phyloP scores from a whole-genome alignment of 2,113 vertebrate species.

The Lanius ludovicianus region DNA sequence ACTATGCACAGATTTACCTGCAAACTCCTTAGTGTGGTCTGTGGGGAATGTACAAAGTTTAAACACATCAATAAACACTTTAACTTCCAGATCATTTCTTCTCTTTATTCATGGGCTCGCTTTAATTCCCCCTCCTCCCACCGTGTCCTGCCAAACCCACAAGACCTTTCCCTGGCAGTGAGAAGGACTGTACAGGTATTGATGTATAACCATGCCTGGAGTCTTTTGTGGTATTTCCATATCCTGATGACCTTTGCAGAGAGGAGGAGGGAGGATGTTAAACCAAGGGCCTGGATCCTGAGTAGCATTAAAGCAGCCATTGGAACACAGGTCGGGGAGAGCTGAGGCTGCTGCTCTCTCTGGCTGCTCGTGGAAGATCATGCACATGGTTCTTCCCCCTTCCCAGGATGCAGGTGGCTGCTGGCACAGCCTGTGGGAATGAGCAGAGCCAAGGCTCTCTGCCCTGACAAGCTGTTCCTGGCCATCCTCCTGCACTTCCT shows the following conservation, averaged over 20 bases:
- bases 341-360: neutral
- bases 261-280: neutral
- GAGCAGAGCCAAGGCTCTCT: neutral
- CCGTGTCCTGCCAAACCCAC: rapidly evolving
- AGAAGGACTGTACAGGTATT: neutral
- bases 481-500: neutral
- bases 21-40: constrained; percentile 91
- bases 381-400: neutral
- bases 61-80: constrained; percentile 97
- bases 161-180: rapidly evolving
- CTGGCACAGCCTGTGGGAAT: neutral
- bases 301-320: rapidly evolving
- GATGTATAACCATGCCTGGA: neutral
- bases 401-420: neutral
- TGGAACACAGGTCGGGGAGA: neutral
- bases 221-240: neutral
- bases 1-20: constrained; percentile 94
- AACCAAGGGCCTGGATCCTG: rapidly evolving
- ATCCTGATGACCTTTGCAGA: neutral
- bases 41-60: constrained; percentile 84
- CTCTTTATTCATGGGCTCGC: neutral
- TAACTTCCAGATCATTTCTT: constrained; percentile 81
- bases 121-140: neutral
- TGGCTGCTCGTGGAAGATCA: neutral
- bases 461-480: neutral